phyloP scores from a whole-genome alignment of 2,888 invertebrate genomes.

The Adineta ricciae region DNA sequence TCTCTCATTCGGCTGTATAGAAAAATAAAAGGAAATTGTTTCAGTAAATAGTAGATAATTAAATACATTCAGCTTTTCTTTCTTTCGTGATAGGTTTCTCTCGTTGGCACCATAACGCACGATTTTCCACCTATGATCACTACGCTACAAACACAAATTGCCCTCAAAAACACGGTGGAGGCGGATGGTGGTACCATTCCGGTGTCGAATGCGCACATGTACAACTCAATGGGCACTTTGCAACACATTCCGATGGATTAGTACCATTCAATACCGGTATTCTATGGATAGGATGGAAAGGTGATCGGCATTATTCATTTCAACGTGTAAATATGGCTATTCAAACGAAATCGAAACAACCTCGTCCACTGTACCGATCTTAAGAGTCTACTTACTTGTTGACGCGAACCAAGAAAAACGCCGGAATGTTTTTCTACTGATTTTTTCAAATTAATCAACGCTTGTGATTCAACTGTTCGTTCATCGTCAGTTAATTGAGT shows the following conservation, averaged over 20 bases:
- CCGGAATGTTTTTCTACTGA: conserved; percentile 18
- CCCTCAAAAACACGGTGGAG: not conserved
- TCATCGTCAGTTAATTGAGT: conserved; percentile 15
- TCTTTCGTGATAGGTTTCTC: not conserved
- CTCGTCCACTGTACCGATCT: not conserved
- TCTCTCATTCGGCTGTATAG: not conserved
- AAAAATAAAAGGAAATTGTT: not conserved
- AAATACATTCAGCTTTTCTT: not conserved
- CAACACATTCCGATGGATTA: not conserved
- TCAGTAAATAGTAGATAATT: too few species aligned
- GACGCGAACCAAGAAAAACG: not conserved
- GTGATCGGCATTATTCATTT: conserved; percentile 14
- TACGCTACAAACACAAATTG: not conserved
- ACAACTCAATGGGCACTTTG: not conserved
- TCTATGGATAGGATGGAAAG: not conserved
- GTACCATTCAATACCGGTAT: conserved; percentile 5
- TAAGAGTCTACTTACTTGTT: not conserved
- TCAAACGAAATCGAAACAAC: not conserved
- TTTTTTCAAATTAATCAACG: conserved; percentile 13
- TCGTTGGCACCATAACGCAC: not conserved
- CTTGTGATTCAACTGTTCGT: conserved; percentile 5
- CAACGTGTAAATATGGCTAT: not conserved
- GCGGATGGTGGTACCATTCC: conserved; percentile 3
- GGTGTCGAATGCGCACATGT: not conserved
- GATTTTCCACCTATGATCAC: not conserved